These are phyloP conservation scores for Apeira syringaria DNA, from an alignment of 2,888 invertebrate genomes.

Conservation along the genomic window DNA sequence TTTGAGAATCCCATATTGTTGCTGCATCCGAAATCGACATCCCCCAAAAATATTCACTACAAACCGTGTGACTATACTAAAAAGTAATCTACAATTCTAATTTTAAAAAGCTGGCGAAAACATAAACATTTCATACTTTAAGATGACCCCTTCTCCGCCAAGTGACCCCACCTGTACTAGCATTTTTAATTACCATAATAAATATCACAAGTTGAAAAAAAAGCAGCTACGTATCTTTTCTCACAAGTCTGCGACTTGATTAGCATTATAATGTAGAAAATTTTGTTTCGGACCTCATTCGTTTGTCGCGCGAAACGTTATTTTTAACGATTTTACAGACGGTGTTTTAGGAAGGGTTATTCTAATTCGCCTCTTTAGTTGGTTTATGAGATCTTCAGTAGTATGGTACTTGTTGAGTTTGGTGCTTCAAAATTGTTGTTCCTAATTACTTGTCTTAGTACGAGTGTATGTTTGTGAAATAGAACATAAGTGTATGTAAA, in stretches of 20 bases:
- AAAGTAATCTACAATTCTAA: slow-evolving; percentile 58
- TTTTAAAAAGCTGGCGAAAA: slow-evolving; percentile 38
- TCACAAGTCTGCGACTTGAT: slow-evolving; percentile 44
- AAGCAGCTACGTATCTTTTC: slow-evolving; percentile 38
- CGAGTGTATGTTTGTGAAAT: no score
- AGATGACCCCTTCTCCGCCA: slow-evolving; percentile 57
- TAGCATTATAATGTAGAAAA: slow-evolving; percentile 48
- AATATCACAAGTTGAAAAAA: slow-evolving; percentile 28
- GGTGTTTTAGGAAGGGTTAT: slow-evolving; percentile 25
- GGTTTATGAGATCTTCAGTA: neutral
- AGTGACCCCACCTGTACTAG: slow-evolving; percentile 72
- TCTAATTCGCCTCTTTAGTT: slow-evolving; percentile 6
- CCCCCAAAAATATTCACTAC: slow-evolving; percentile 9
- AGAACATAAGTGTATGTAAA: no score
- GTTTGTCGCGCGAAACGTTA: slow-evolving; percentile 21
- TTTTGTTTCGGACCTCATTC: slow-evolving; percentile 28
- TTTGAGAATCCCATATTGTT: no score
- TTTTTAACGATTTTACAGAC: slow-evolving; percentile 30
- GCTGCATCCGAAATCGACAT: no score
- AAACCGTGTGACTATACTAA: slow-evolving; percentile 49
- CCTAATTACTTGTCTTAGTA: no score
- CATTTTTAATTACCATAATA: slow-evolving; percentile 50
- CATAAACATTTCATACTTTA: slow-evolving; percentile 32
- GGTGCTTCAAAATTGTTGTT: no score
- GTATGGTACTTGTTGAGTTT: neutral